A percentile compares a stretch with the other conserved stretches of the same genome.
These are phyloP conservation scores for Syncerus caffer DNA, from an alignment of 2,797 vertebrate genomes.

Conservation along the genomic window DNA sequence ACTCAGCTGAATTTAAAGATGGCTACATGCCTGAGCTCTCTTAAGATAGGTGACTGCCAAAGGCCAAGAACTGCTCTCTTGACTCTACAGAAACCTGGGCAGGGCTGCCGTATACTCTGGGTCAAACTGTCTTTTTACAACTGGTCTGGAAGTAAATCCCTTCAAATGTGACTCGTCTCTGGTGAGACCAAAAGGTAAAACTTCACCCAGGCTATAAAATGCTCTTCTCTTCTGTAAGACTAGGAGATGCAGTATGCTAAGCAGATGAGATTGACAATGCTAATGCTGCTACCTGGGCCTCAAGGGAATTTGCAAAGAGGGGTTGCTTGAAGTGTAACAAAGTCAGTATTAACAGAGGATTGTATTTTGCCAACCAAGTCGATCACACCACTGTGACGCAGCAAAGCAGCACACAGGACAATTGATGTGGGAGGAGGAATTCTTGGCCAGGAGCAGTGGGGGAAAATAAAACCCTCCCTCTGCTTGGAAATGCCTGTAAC, in stretches of 20 bases:
- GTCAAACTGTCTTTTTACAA: conserved; percentile 42
- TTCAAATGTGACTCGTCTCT: not conserved
- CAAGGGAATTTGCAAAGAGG: not conserved
- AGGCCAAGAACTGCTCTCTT: not conserved
- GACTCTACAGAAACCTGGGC: not conserved
- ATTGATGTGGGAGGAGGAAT: not conserved
- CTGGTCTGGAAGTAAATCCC: not conserved
- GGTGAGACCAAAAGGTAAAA: not conserved
- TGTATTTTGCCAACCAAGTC: conserved; percentile 33
- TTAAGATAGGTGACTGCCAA: not conserved
- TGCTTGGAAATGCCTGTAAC: conserved; percentile 28
- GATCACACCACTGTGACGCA: conserved; percentile 12
- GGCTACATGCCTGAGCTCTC: not conserved
- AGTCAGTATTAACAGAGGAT: conserved; percentile 42
- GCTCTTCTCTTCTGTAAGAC: not conserved
- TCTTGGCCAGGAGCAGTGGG: conserved; percentile 4
- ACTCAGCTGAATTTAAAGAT: conserved; percentile 39
- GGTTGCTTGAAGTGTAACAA: conserved; percentile 43
- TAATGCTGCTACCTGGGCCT: not conserved
- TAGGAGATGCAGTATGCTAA: not conserved
- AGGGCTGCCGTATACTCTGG: not conserved
- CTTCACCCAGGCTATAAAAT: not conserved
- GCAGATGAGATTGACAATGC: not conserved
- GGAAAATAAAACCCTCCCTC: not conserved
- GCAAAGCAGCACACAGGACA: not conserved